Conservation (phyloP, 2,113 vertebrate species). For the Lichenostomus cassidix region DNA sequence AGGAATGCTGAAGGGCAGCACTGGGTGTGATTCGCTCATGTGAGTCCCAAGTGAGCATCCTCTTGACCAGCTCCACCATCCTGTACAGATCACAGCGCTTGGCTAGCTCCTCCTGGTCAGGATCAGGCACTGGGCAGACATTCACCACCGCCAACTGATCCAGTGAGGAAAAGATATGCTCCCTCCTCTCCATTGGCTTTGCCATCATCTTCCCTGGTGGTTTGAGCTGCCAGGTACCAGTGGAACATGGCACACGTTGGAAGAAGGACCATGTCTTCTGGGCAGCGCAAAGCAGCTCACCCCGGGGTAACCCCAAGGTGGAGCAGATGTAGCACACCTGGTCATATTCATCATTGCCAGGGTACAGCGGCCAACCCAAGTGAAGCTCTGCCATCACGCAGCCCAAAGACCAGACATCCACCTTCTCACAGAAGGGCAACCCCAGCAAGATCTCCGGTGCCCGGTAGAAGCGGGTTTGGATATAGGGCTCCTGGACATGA, state of each 20-base stretch:
- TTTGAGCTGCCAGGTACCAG: conserved; percentile 74
- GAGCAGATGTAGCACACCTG: conserved; percentile 80
- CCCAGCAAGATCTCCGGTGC: conserved; percentile 79
- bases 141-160: conserved; percentile 70
- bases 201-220: conserved; percentile 25
- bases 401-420: conserved; percentile 81
- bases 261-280: conserved; percentile 74
- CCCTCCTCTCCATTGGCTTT: conserved; percentile 39
- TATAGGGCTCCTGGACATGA: conserved; percentile 72
- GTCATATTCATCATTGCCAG: conserved; percentile 69
- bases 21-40: conserved; percentile 69
- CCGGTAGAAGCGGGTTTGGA: conserved; percentile 80
- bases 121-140: background rate
- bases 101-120: conserved; percentile 10
- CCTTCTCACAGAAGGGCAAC: conserved; percentile 78
- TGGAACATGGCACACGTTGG: background rate
- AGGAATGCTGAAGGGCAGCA: conserved; percentile 71
- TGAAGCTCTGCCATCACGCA: conserved; percentile 76
- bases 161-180: conserved; percentile 72
- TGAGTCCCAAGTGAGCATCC: conserved; percentile 75
- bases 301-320: conserved; percentile 71
- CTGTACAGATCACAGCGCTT: conserved; percentile 59
- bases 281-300: conserved; percentile 58
- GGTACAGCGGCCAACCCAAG: conserved; percentile 80
- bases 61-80: conserved; percentile 79